These are phyloP conservation scores for Scolopax mira DNA, from an alignment of 2,113 vertebrate genomes.

Conservation along the genomic window DNA sequence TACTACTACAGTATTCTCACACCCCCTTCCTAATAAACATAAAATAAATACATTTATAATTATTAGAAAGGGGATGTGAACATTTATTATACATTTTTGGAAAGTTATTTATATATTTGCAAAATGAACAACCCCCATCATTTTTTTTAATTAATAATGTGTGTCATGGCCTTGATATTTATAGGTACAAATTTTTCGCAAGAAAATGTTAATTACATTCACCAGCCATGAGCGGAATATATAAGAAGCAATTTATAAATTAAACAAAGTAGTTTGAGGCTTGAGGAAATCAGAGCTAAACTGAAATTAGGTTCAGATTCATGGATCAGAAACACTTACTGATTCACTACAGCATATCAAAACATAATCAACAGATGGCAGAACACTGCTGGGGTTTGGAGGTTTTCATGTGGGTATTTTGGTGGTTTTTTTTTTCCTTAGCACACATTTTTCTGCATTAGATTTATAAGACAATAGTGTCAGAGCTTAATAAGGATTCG, in stretches of 20 bases:
- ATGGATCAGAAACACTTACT: not conserved
- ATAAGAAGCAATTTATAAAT: constrained; percentile 42
- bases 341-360: not conserved
- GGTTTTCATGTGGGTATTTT: too few species aligned
- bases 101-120: not conserved
- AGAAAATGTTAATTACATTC: constrained; percentile 54
- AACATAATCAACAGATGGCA: constrained; percentile 25
- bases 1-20: not conserved
- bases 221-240: not conserved
- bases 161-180: not conserved
- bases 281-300: constrained; percentile 18
- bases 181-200: not conserved
- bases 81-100: not conserved
- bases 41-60: not conserved
- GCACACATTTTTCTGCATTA: constrained; percentile 12
- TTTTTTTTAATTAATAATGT: constrained; percentile 17
- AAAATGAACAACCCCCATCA: not conserved
- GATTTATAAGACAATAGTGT: not conserved
- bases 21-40: not conserved
- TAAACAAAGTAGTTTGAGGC: not conserved
- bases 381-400: not conserved
- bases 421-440: not conserved
- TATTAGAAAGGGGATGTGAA: not conserved
- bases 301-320: constrained; percentile 16
- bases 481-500: not conserved